Evolutionary conservation across 1,140 invertebrate species (phyloP), one percentile per base, ranked within the genome.

Genomic region (Tribolium castaneum): DNA sequence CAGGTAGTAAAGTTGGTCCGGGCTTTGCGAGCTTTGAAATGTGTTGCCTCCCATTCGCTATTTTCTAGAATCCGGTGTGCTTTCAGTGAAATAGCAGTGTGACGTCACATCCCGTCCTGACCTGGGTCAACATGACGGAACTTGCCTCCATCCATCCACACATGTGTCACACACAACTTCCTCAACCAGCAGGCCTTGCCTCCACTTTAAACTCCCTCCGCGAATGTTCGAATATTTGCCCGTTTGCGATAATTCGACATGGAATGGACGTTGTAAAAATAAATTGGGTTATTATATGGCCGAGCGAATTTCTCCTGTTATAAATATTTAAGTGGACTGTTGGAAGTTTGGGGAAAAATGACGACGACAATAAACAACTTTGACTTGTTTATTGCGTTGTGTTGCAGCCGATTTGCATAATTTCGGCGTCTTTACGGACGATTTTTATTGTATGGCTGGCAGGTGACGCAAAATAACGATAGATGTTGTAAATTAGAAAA

Each of bases 41-140:
- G 59, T 35, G 19, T 62, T 25, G 56, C 7, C 25, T 6, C 59
- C 59, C 59, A 66, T 66, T 59, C 30, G 59, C 7, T n/a, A 13
- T 34, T 66, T 66, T 34, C 59, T 66, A 66, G 59, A 66, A 66
- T 25, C 30, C 59, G 59, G 25, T 66, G 59, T 35, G 59, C 25
- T 66, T 66, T 66, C 10, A 66, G n/a, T 35, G 59, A 35, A 66
- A 66, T 66, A 62, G 59, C 25, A 72, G 3, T 50, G 71, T 73
- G 71, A 73, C 71, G 71, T 73, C 71, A 73, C 71, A 73, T 73
- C 71, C 71, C 71, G 71, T 73, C 50, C 71, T 73, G 71, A 73
- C 71, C 71, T 54, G 49, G 71, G 71, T 73, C 71, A 73, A 73
- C 52, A 22, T 73, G 34, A 66, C 59, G 59, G 59, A 66, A 66